phyloP scores from a whole-genome alignment of 2,888 invertebrate genomes.

The Leucophora obtusa region DNA sequence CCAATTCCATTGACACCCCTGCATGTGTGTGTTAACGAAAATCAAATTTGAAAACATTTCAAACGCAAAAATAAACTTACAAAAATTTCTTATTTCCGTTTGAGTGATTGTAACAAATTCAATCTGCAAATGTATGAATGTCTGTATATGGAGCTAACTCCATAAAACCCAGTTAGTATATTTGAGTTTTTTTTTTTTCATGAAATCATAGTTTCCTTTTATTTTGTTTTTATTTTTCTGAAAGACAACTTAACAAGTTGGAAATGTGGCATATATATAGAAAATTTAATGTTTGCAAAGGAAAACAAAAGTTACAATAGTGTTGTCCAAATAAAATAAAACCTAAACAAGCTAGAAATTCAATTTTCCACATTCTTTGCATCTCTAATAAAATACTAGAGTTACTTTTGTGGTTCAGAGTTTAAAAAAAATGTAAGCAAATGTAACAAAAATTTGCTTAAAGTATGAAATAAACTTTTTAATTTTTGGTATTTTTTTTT shows the following conservation, averaged over 20 bases:
- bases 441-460: no score
- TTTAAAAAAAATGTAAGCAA: no score
- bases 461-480: no score
- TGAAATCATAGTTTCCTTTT: not conserved
- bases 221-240: not conserved
- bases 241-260: not conserved
- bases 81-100: constrained; percentile 47
- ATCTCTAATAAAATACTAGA: not conserved
- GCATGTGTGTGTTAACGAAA: constrained; percentile 23
- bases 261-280: not conserved
- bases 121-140: constrained; percentile 26
- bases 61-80: constrained; percentile 7
- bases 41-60: constrained; percentile 34
- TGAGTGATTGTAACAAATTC: constrained; percentile 56
- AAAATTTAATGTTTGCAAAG: not conserved
- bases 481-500: no score
- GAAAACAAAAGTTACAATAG: not conserved
- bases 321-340: not conserved
- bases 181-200: not conserved
- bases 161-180: not conserved
- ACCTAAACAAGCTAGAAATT: not conserved
- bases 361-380: not conserved
- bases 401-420: no score
- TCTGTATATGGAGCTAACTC: no score
- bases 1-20: constrained; percentile 42